phyloP scores from a whole-genome alignment of 2,113 vertebrate species.

The Zosterops lateralis region DNA sequence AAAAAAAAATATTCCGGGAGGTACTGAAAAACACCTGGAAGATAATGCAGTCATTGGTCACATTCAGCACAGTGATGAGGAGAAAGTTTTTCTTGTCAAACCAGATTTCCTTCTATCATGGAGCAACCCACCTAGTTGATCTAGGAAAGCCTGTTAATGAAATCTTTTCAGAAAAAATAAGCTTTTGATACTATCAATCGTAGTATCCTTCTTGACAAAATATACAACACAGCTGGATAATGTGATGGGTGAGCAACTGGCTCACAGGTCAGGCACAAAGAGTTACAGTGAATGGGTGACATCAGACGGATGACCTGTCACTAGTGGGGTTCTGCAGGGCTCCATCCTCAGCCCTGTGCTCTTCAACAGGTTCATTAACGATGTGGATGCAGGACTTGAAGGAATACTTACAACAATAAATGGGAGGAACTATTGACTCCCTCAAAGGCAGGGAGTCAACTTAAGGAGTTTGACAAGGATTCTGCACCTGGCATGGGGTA shows the following conservation, averaged over 20 bases:
- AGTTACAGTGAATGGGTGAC: background rate
- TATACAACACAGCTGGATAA: background rate
- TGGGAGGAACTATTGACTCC: background rate
- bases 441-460: background rate
- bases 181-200: background rate
- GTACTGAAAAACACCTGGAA: background rate
- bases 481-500: background rate
- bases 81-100: background rate
- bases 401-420: background rate
- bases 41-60: background rate
- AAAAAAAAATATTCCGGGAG: background rate
- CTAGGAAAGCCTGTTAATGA: background rate
- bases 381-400: background rate
- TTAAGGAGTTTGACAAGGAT: background rate
- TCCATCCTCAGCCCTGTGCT: background rate
- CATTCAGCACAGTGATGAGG: accelerated
- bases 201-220: background rate
- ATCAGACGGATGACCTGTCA: background rate
- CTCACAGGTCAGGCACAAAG: background rate
- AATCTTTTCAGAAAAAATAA: background rate
- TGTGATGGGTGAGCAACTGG: background rate
- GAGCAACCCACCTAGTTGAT: background rate
- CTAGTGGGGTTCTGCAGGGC: background rate
- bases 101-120: background rate
- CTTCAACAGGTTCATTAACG: background rate